Conservation (phyloP, 2,113 vertebrate genomes). For the Colaptes auratus region DNA sequence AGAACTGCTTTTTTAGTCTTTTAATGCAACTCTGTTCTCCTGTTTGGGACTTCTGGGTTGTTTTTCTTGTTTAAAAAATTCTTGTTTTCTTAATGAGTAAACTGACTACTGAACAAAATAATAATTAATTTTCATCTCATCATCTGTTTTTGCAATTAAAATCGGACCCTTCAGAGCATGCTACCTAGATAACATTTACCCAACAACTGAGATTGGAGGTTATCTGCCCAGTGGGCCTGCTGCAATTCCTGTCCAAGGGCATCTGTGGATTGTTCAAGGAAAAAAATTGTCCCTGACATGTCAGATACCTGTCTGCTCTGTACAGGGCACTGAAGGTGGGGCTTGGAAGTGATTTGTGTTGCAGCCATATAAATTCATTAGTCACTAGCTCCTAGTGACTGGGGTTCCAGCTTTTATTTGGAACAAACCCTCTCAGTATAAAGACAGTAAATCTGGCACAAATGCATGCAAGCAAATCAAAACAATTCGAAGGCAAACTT, state of each 20-base stretch:
- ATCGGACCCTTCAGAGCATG: background rate
- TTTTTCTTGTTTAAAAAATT: background rate
- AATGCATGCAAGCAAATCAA: background rate
- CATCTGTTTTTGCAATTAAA: background rate
- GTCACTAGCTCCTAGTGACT: background rate
- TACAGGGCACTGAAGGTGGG: background rate
- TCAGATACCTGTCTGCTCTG: background rate
- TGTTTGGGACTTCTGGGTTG: background rate
- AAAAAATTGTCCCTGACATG: background rate
- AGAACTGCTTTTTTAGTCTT: background rate
- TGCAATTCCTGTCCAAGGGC: background rate
- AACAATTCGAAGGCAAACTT: background rate
- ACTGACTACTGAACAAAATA: background rate
- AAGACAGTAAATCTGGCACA: background rate
- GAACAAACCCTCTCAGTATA: background rate
- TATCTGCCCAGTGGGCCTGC: background rate
- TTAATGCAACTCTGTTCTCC: background rate
- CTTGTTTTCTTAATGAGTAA: background rate
- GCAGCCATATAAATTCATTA: rapidly evolving
- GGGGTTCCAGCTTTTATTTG: background rate
- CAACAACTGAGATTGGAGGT: background rate
- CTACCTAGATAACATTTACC: background rate
- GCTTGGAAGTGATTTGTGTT: background rate
- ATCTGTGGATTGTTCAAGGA: background rate
- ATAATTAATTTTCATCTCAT: background rate